A percentile compares a stretch with the other conserved stretches of the same genome.
Conservation (phyloP, 2,888 invertebrate species). For the Rhopalosiphum nymphaeae region DNA sequence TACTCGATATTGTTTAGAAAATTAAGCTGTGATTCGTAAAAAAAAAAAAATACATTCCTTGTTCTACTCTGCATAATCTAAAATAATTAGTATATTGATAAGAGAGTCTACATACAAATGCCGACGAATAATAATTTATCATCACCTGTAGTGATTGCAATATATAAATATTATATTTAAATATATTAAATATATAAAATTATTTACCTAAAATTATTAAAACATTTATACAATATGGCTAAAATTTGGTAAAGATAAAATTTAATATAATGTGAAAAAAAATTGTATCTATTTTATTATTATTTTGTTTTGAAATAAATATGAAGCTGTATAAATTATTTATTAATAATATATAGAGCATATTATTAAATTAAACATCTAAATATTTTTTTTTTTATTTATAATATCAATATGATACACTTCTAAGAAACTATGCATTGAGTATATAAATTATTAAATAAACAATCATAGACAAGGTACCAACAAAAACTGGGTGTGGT, state of each 20-base stretch:
- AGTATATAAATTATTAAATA: not conserved
- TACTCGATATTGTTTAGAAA: not conserved
- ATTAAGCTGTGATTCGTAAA: not conserved
- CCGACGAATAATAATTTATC: not conserved
- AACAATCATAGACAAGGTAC: not conserved
- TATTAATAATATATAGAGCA: not conserved
- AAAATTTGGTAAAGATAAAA: not conserved
- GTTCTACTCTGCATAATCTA: not conserved
- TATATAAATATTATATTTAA: not conserved
- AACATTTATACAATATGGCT: not conserved
- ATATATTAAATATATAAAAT: too few species aligned
- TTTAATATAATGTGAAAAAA: not conserved
- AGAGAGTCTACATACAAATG: not conserved
- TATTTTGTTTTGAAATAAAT: not conserved
- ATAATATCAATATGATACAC: not conserved
- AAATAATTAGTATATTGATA: not conserved
- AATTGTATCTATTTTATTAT: not conserved
- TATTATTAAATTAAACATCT: not conserved
- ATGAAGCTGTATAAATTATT: not conserved
- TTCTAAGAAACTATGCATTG: not conserved
- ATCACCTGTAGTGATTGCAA: not conserved
- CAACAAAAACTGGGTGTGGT: slow-evolving; percentile 16
- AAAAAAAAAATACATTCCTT: not conserved
- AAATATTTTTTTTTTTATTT: not conserved
- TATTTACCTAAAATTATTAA: not conserved